Conservation (phyloP, 1,140 invertebrate species). For the Helicorthomorpha holstii region DNA sequence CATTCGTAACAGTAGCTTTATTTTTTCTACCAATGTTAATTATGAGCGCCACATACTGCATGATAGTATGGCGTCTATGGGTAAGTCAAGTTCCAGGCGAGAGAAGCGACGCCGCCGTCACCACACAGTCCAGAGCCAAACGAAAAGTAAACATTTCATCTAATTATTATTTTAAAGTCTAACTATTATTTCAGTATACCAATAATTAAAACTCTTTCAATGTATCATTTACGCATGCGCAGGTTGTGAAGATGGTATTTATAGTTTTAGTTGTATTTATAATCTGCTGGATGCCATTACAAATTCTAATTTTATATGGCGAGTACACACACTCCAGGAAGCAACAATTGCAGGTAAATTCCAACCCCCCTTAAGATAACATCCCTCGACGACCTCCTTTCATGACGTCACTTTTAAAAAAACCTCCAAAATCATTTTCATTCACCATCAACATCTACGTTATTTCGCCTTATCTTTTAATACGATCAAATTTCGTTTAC, state of each 20-base stretch:
- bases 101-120: conserved; percentile 11
- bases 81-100: conserved; percentile 15
- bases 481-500: too few species aligned
- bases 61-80: conserved; percentile 26
- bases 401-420: too few species aligned
- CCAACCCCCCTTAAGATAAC: too few species aligned
- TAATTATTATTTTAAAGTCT: background rate
- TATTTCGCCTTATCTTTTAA: too few species aligned
- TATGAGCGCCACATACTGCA: conserved; percentile 26
- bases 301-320: conserved; percentile 21
- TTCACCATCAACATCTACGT: too few species aligned
- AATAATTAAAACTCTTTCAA: background rate
- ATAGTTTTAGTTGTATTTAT: conserved; percentile 29
- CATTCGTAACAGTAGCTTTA: conserved; percentile 24
- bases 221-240: conserved; percentile 7
- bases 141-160: conserved; percentile 14
- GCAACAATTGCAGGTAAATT: background rate
- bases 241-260: conserved; percentile 32
- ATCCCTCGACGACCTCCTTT: too few species aligned
- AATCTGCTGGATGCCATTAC: conserved; percentile 24
- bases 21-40: conserved; percentile 29
- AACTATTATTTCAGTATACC: background rate
- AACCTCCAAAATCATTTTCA: too few species aligned
- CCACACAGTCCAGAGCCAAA: conserved; percentile 15
- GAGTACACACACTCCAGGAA: conserved; percentile 12